Evolutionary conservation across 2,888 invertebrate genomes (phyloP), one percentile per base, ranked within the genome.

Genomic region (Cylloceria caligata): DNA sequence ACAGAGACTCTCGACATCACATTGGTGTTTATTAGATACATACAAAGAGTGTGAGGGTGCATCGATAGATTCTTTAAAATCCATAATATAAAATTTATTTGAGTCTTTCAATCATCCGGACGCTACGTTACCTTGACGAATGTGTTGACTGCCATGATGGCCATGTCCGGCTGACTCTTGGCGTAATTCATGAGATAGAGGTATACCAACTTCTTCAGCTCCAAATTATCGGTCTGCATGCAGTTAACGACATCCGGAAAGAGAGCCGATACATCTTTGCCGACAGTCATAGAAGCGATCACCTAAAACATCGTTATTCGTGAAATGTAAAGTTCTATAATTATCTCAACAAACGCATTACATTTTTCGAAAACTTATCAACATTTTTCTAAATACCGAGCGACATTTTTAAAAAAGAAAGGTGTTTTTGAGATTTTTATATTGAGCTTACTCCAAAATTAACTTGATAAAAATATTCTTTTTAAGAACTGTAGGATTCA

Each of bases 221-320:
- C 99, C 91, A 99, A 94, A 93, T 99, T 99, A 92, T 99, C 99
- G 0, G 99, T 99, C 94, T 99, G 99, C 99, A 99, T 99, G 93
- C 99, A 99, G 93, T 99, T 99, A 34, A 99, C 99, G 0, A 99
- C 99, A 93, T 99, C 99, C 0, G 99, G 99, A 92, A 99, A 99
- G 16, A 99, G 94, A 0, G 99, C 99, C 0, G 97, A 97, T 0
- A 99, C 99, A 95, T 99, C 99, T 94, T 99, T 99, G 71, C 99
- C 99, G 24, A 99, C 99, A 5, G 99, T 99, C 99, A 99, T 99
- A 83, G 99, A 99, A 27, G 99, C 99, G 91, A 99, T 99, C 21
- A 99, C 99, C 96, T 99, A 88, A 74, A 92, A 87, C 64, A 73
- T 83, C 39, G 76, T 64, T 36, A 68, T 68, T 52, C 36, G 6